Evolutionary conservation across 2,797 vertebrate species (phyloP).

Genomic region (Alfaro cultratus): DNA sequence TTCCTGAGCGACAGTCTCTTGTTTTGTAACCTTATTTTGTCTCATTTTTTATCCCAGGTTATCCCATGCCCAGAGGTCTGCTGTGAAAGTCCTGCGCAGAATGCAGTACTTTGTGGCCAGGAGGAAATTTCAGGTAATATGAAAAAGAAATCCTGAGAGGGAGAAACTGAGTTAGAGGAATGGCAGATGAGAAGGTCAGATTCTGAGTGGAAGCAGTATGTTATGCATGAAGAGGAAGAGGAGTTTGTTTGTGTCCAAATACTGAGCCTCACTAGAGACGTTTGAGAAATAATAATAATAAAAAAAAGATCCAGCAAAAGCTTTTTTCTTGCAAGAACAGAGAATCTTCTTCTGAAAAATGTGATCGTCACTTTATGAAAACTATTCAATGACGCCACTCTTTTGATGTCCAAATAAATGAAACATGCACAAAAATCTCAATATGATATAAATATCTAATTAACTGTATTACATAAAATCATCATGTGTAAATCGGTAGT

Average conservation of each 20-base stretch:
- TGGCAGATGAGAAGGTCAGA: slow-evolving; percentile 33
- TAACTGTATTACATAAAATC: not conserved
- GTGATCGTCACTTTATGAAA: not conserved
- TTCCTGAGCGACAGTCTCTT: slow-evolving; percentile 26
- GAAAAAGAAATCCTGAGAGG: slow-evolving; percentile 23
- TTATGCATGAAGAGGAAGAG: slow-evolving; percentile 46
- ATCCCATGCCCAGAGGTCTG: slow-evolving; percentile 86
- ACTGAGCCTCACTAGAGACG: not conserved
- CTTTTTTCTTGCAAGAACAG: not conserved
- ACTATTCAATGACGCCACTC: not conserved
- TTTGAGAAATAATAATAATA: not conserved
- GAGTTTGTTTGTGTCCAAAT: slow-evolving; percentile 29
- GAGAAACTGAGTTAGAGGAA: slow-evolving; percentile 13
- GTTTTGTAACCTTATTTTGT: not conserved
- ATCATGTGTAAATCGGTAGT: not conserved
- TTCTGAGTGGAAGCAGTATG: slow-evolving; percentile 28
- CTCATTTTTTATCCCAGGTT: slow-evolving; percentile 76
- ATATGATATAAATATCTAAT: not conserved
- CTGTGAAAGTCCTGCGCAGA: slow-evolving; percentile 88
- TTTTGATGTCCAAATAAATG: not conserved
- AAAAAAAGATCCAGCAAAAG: not conserved
- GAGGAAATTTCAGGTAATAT: slow-evolving; percentile 90
- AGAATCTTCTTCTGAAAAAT: not conserved
- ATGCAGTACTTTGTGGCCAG: slow-evolving; percentile 93
- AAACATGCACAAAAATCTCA: not conserved